These are phyloP conservation scores for Erythrolamprus reginae DNA, from an alignment of 2,113 vertebrate species.

Conservation along the genomic window DNA sequence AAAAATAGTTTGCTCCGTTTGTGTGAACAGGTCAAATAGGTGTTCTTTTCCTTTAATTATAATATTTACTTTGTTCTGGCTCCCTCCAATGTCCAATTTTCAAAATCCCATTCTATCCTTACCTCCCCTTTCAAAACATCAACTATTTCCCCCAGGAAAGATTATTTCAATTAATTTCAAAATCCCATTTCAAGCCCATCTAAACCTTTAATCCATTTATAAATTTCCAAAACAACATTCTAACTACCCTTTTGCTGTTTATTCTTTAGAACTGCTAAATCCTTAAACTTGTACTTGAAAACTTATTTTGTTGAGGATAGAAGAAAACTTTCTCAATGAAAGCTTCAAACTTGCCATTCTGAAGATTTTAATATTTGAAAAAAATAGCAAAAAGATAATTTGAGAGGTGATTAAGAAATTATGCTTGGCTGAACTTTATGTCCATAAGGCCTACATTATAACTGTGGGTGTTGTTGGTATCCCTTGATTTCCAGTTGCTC, in stretches of 20 bases:
- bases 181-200: neutral
- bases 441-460: too few relatives aligned
- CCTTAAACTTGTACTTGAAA: neutral
- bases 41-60: neutral
- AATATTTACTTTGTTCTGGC: neutral
- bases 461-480: too few relatives aligned
- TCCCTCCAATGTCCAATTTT: neutral
- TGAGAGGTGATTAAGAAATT: neutral
- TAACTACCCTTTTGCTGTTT: neutral
- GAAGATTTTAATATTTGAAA: neutral
- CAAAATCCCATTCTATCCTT: neutral
- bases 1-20: neutral
- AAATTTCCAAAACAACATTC: neutral
- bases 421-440: neutral
- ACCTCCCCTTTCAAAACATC: neutral
- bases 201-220: neutral
- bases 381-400: neutral
- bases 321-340: neutral
- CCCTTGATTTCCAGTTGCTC: neutral
- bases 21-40: neutral
- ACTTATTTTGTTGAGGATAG: neutral
- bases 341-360: neutral
- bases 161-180: neutral
- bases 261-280: neutral
- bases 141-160: neutral